Evolutionary conservation across 2,888 invertebrate species (phyloP).

Genomic region (Tethea ocularis): DNA sequence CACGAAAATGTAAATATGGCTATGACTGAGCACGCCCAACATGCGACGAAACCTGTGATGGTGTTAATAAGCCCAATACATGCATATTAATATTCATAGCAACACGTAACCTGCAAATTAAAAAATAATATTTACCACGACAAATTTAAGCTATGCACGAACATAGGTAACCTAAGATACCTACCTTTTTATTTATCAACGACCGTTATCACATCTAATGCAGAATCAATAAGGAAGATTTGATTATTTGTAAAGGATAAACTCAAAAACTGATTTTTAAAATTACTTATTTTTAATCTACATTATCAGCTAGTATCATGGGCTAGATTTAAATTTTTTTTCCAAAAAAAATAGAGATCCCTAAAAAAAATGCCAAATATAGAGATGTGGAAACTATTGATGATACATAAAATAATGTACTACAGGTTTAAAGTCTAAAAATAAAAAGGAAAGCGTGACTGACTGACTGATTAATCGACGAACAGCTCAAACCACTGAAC

Average conservation of each 20-base stretch:
- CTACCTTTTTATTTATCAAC: not conserved
- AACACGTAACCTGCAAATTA: conserved; percentile 33
- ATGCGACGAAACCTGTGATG: conserved; percentile 61
- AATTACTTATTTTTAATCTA: too few species aligned
- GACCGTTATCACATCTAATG: not conserved
- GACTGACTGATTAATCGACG: too few species aligned
- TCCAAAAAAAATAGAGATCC: too few species aligned
- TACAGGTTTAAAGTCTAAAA: too few species aligned
- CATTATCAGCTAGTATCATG: too few species aligned
- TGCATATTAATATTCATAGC: conserved; percentile 69
- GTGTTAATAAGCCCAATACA: conserved; percentile 61
- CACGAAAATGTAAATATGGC: conserved; percentile 69
- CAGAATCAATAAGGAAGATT: conserved; percentile 13
- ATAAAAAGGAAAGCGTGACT: too few species aligned
- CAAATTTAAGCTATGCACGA: not conserved
- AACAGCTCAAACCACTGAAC: too few species aligned
- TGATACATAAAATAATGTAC: too few species aligned
- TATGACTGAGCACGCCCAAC: conserved; percentile 67
- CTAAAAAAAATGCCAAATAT: too few species aligned
- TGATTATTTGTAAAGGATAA: conserved; percentile 17
- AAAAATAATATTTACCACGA: not conserved
- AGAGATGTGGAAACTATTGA: too few species aligned
- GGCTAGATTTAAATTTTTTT: too few species aligned
- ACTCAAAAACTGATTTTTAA: too few species aligned
- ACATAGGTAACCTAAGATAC: not conserved